A percentile compares a stretch with the other conserved stretches of the same genome.
Evolutionary conservation across 1,140 invertebrate species (phyloP).

Genomic region (Ceratitis capitata): DNA sequence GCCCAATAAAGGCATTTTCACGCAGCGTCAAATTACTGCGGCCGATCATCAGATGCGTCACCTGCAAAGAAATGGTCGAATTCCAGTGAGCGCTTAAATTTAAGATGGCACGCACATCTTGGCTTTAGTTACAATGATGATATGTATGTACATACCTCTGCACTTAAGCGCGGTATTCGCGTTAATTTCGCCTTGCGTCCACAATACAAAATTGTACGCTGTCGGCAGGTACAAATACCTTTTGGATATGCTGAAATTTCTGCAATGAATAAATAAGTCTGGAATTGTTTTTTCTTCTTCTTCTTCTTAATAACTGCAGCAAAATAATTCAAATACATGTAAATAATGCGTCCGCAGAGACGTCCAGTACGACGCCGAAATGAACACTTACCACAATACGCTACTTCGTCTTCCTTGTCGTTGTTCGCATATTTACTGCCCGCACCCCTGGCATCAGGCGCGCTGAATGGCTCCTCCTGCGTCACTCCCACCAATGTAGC

Average conservation of each 20-base stretch:
- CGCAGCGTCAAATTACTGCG: conserved; percentile 54
- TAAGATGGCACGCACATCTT: background rate
- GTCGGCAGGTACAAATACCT: conserved; percentile 49
- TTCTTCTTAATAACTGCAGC: too few relatives aligned
- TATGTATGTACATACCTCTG: conserved; percentile 47
- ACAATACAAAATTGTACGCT: conserved; percentile 54
- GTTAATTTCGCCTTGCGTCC: conserved; percentile 51
- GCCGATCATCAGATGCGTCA: conserved; percentile 56
- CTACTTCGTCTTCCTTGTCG: background rate
- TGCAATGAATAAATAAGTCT: conserved; percentile 18
- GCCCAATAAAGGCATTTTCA: conserved; percentile 49
- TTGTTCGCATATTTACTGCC: background rate
- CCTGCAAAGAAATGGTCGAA: conserved; percentile 40
- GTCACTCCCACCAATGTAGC: conserved; percentile 31
- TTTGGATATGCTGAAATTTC: conserved; percentile 60
- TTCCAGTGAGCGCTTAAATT: background rate
- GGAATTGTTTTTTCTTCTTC: too few relatives aligned
- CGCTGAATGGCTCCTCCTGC: conserved; percentile 17
- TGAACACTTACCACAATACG: background rate
- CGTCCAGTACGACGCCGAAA: background rate
- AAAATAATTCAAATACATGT: background rate
- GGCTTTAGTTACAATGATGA: background rate
- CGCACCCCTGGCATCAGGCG: too few relatives aligned
- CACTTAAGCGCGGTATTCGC: conserved; percentile 50
- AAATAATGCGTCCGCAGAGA: background rate